These are phyloP conservation scores for Butastur rufipennis DNA, from an alignment of 2,113 vertebrate species.

Conservation along the genomic window DNA sequence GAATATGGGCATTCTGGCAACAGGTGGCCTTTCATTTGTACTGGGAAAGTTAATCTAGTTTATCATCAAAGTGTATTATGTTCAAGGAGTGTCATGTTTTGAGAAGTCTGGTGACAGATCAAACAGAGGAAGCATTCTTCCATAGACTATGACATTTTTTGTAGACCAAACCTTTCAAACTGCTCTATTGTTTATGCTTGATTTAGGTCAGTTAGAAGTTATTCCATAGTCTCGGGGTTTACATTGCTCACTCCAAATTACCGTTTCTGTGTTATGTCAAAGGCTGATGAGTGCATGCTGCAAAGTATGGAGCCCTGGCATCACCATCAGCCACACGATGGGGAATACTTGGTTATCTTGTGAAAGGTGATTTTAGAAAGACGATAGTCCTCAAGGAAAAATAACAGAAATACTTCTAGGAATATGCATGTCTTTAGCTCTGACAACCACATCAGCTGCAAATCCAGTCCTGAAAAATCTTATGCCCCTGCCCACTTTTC, in stretches of 20 bases:
- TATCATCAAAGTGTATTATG: slow-evolving; percentile 84
- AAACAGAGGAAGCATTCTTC: slow-evolving; percentile 77
- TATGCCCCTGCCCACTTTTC: background rate
- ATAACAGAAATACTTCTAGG: background rate
- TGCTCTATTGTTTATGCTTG: slow-evolving; percentile 70
- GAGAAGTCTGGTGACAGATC: slow-evolving; percentile 77
- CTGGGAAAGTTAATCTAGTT: slow-evolving; percentile 84
- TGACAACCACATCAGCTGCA: slow-evolving; percentile 15
- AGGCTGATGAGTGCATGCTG: background rate
- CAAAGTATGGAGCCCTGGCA: background rate
- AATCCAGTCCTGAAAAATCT: slow-evolving; percentile 14
- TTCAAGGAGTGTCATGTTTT: slow-evolving; percentile 80
- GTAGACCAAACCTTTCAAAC: slow-evolving; percentile 67
- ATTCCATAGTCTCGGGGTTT: slow-evolving; percentile 53
- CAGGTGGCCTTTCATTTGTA: slow-evolving; percentile 86
- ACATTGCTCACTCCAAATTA: slow-evolving; percentile 41
- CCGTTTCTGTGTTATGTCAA: slow-evolving; percentile 22
- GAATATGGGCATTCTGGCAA: slow-evolving; percentile 83
- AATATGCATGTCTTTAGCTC: background rate
- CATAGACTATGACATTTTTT: slow-evolving; percentile 71
- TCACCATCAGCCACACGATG: background rate
- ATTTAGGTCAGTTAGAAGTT: slow-evolving; percentile 65
- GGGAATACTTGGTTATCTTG: background rate
- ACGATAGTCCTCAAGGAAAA: background rate
- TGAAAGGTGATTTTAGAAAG: slow-evolving; percentile 18